Evolutionary conservation across 1,140 invertebrate species (phyloP), one percentile per base, ranked within the genome.

Genomic region (Drosophila kohkoa): DNA sequence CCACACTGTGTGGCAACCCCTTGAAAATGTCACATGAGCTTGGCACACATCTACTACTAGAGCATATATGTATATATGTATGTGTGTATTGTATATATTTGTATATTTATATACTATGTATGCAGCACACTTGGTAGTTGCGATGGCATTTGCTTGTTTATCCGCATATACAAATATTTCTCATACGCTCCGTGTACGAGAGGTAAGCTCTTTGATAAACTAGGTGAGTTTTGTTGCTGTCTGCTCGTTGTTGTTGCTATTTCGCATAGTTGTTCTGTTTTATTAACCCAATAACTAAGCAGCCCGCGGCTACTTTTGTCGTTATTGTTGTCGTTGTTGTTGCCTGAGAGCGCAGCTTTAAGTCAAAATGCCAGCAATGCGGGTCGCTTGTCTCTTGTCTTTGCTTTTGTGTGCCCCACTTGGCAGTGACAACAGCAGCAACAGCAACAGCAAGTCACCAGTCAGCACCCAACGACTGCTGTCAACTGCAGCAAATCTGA

Each of bases 261-360:
- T 69, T 58, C 46, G 35, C 46, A 62, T 67, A 76, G 57, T 75
- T 69, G 64, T 57, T 68, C 57, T 88, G 83, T 89, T 89, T 89
- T 88, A 88, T 88, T 85, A 88, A 88, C 83, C 85, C 75, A 88
- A 83, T 88, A 89, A 89, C 85, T 71, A 82, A 88, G 82, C 75
- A 72, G 59, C 67, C 63, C 57, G 66, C 52, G 77, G 77, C 65
- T 51, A 15, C 59, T 59, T 13, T 52, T 15, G 51, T 25, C 45
- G 43, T 54, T 8, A 28, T 46, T 35, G 32, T 32, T 32, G 25
- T 41, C n/a, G 55, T 51, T 64, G 52, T 28, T 41, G n/a, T 58
- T 35, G 60, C n/a, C n/a, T 51, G 51, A 46, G 38, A 49, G 46
- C 59, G 62, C 60, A 65, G 60, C 79, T 79, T 82, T 58, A 79